Base-by-base conservation (phyloP, 1,140 invertebrate species). In the Steinernema feltiae region DNA sequence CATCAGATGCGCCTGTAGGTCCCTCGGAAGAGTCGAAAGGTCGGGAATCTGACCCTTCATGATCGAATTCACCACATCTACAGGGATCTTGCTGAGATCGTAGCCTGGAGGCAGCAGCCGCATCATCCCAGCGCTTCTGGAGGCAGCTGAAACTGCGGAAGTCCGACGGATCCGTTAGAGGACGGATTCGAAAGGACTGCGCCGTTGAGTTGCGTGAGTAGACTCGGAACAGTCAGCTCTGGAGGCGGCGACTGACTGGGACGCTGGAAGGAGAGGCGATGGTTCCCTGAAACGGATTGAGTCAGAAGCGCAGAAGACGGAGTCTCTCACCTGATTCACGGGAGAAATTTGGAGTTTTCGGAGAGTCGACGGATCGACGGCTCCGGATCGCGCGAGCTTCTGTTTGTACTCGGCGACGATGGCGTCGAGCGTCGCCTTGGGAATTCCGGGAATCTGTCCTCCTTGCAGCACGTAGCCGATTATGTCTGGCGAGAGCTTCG, bases 391-490 rank as follows among this genome's bases (percentile, higher is more conserved):
- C 7, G 24, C 75, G 69, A 86, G 72, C 30, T 76, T 74, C 46
- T 84, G 74, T 76, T 82, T 86, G 71, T 82, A 79, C 69, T 85
- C 78, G 71, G 82, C 79, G 35, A 85, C 80, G 46, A 86, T 76
- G 12, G 30, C 32, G 71, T 86, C 80, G 18, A 86, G 78, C 7
- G 82, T 81, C 30, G 85, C 83, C 48, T 75, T 76, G 0, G 85
- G 84, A 63, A 85, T 78, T 46, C 84, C 84, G 30, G 84, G 84
- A 53, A 85, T 77, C 63, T 80, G 77, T 1, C 84, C 83, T 17
- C 84, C 84, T n/a, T 82, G 82, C 15, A 85, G 69, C 15, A 86
- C 83, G 35, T 85, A 77, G n/a, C 77, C 77, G 41, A 85, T 72
- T 24, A 85, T 41, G 24, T 71, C 53, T 15, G 84, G 84, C 71